Evolutionary conservation across 2,797 vertebrate species (phyloP).

Genomic region (Labeo calbasu): DNA sequence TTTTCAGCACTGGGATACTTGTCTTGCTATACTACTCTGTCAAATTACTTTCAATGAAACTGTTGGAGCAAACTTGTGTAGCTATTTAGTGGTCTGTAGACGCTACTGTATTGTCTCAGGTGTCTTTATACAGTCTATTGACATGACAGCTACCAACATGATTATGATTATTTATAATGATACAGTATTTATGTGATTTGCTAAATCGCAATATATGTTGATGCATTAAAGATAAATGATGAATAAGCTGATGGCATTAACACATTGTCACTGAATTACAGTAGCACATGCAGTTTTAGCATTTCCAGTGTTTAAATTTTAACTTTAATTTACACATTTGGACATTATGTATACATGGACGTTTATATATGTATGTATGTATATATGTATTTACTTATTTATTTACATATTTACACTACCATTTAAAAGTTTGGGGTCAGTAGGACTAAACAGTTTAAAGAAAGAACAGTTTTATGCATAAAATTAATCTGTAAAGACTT

Average conservation of each 20-base stretch:
- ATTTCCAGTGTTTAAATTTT: neutral
- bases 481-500: too few species aligned
- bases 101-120: neutral
- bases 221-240: neutral
- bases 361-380: neutral
- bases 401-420: neutral
- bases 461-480: neutral
- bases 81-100: conserved; percentile 9
- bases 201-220: neutral
- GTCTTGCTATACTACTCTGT: conserved; percentile 19
- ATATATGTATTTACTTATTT: too few species aligned
- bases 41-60: neutral
- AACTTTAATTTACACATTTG: neutral
- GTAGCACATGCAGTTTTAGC: neutral
- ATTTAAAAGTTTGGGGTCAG: neutral
- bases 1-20: neutral
- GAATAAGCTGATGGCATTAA: neutral
- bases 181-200: neutral
- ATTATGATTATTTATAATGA: neutral
- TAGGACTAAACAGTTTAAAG: neutral
- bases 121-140: conserved; percentile 10
- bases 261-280: neutral
- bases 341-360: neutral
- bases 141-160: conserved; percentile 1
- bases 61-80: conserved; percentile 28